Evolutionary conservation across 2,888 invertebrate species (phyloP).

Genomic region (Volucella inflata): DNA sequence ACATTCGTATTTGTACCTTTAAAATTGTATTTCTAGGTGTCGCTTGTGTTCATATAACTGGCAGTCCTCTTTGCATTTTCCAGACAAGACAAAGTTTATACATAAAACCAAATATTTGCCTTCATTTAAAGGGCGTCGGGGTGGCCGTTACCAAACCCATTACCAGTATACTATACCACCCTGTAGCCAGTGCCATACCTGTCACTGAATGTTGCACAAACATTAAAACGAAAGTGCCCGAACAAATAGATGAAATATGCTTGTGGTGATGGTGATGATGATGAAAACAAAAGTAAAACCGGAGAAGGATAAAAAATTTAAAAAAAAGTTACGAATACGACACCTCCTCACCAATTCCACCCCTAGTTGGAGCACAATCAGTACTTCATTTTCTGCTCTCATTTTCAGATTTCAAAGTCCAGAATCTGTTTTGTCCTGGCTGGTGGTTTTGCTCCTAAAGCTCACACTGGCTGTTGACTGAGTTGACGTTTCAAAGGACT

Average conservation of each 20-base stretch:
- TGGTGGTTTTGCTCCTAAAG: conserved; percentile 51
- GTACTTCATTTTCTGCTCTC: conserved; percentile 38
- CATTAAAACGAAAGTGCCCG: conserved; percentile 55
- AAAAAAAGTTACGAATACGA: conserved; percentile 33
- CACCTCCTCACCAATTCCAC: conserved; percentile 41
- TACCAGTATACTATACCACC: background rate
- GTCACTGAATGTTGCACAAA: conserved; percentile 28
- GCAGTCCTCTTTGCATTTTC: conserved; percentile 29
- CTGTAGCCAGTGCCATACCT: background rate
- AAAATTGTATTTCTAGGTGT: conserved; percentile 24
- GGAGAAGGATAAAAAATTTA: background rate
- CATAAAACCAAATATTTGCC: conserved; percentile 71
- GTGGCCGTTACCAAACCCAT: conserved; percentile 7
- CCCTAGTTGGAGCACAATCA: conserved; percentile 43
- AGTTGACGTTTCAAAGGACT: conserved; percentile 56
- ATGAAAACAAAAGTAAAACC: conserved; percentile 40
- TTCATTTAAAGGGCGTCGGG: conserved; percentile 52
- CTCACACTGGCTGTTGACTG: conserved; percentile 41
- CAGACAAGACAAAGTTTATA: conserved; percentile 64
- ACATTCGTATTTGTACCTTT: no score
- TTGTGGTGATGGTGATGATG: conserved; percentile 18
- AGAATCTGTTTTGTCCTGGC: conserved; percentile 61
- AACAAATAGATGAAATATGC: conserved; percentile 36
- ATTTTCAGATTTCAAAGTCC: conserved; percentile 35
- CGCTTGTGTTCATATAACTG: conserved; percentile 36